Evolutionary conservation across 1,140 invertebrate species (phyloP).

Genomic region (Samia ricini): DNA sequence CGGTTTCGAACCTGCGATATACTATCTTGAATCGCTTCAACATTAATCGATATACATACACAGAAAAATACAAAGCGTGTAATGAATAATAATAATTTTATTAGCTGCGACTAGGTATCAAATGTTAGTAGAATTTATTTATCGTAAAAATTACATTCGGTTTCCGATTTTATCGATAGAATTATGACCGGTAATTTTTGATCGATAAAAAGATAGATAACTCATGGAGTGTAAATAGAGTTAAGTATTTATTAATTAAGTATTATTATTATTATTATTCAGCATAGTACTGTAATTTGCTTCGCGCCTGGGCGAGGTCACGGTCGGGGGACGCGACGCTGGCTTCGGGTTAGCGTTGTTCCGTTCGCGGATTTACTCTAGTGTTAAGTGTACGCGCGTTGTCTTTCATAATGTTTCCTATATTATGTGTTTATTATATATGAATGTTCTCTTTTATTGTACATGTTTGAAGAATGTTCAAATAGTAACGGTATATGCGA

Average conservation of each 20-base stretch:
- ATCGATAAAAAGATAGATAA: not conserved
- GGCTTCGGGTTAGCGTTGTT: constrained; percentile 2
- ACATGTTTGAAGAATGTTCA: constrained; percentile 65
- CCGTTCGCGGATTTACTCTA: constrained; percentile 32
- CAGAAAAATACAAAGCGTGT: no score
- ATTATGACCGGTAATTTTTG: not conserved
- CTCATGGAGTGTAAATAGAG: constrained; percentile 56
- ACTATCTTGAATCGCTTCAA: not conserved
- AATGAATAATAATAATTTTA: no score
- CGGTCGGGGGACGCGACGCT: constrained; percentile 10
- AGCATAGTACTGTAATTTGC: constrained; percentile 64
- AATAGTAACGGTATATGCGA: constrained; percentile 27
- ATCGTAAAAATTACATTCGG: not conserved
- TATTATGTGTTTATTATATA: constrained; percentile 74
- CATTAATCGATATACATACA: no score
- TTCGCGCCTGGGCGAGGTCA: constrained; percentile 55
- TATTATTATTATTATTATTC: constrained; percentile 52
- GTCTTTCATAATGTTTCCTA: constrained; percentile 70
- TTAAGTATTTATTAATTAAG: constrained; percentile 68
- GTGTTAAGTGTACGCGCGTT: constrained; percentile 52
- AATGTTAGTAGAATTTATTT: not conserved
- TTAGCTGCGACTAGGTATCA: no score
- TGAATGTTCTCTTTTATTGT: constrained; percentile 75
- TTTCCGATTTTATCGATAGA: not conserved
- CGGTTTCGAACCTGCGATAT: not conserved